Evolutionary conservation across 30 jellyfish, hydroid and myxozoan genomes (phyloP), one percentile per base, ranked within the genome.

Genomic region (Aurelia sp.): DNA sequence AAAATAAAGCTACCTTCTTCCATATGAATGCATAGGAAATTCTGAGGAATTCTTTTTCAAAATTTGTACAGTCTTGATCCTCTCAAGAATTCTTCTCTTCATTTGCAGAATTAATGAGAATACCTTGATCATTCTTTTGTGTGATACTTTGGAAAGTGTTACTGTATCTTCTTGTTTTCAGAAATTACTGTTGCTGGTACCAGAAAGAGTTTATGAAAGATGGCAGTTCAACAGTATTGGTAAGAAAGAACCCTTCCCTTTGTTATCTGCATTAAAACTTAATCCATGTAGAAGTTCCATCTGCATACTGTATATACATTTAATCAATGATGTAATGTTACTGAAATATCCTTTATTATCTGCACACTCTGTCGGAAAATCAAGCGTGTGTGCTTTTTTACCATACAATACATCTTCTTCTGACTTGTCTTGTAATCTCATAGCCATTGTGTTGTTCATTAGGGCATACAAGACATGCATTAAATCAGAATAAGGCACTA

Each of bases 141-240:
- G 50, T 7, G 0, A 38, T 38, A 38, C 9, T 7, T 0, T 38
- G 0, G 2, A 8, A 44, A 5, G 55, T 44, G 2, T 27, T 27
- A 38, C 10, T 44, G 55, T 44, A 24, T 33, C 21, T 70, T 17
- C 61, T 41, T 15, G 20, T 82, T 76, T 92, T 24, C 74, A 92
- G 98, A 87, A 82, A 82, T 31, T 92, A 11, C 71, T 92, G 59
- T 61, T 92, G 12, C 77, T 67, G 68, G 84, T 87, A 17, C 98
- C 98, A 17, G 97, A 92, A 52, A 87, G 80, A 75, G 72, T 92
- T 13, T 97, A 88, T 72, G 80, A 82, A 75, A 87, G 91, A 92
- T 92, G 98, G 98, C 98, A 92, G 72, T 92, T 87, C 91, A 92
- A 92, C 75, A 88, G 96, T 68, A 92, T 92, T 50, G 97, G 98